Conservation (phyloP, 2,797 vertebrate genomes). For the Octomys mimax region DNA sequence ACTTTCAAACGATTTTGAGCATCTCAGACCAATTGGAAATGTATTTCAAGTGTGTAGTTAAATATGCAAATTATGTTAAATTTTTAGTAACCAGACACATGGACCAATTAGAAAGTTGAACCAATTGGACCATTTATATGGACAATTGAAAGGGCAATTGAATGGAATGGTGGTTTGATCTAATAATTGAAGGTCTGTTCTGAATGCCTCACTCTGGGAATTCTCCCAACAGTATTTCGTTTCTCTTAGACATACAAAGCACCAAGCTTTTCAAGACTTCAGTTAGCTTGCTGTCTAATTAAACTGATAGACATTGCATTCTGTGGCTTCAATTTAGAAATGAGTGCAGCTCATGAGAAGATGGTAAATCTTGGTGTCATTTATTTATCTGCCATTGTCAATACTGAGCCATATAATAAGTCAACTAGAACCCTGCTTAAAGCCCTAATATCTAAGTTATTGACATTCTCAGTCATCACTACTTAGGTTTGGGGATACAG, state of each 20-base stretch:
- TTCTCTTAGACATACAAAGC: slow-evolving; percentile 49
- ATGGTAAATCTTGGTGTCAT: not conserved
- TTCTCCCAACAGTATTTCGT: slow-evolving; percentile 50
- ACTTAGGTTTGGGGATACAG: not conserved
- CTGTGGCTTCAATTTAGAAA: slow-evolving; percentile 38
- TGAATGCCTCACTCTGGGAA: slow-evolving; percentile 52
- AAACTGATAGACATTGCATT: not conserved
- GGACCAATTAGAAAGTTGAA: slow-evolving; percentile 60
- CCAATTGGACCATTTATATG: slow-evolving; percentile 60
- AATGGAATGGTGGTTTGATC: slow-evolving; percentile 59
- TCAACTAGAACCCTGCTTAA: not conserved
- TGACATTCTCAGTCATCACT: not conserved
- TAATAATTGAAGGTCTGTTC: slow-evolving; percentile 20
- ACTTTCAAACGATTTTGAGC: not conserved
- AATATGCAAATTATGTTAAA: slow-evolving; percentile 72
- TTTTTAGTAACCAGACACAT: slow-evolving; percentile 23
- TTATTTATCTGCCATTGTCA: not conserved
- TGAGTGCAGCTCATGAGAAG: not conserved
- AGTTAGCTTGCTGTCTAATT: slow-evolving; percentile 59
- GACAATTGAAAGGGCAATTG: slow-evolving; percentile 32
- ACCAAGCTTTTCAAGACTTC: slow-evolving; percentile 24
- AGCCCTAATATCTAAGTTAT: not conserved
- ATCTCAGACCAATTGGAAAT: slow-evolving; percentile 49
- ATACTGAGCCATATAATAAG: not conserved
- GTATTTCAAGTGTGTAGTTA: slow-evolving; percentile 40